These are phyloP conservation scores for Drosophila subquinaria DNA, from an alignment of 2,888 invertebrate genomes.

Conservation along the genomic window DNA sequence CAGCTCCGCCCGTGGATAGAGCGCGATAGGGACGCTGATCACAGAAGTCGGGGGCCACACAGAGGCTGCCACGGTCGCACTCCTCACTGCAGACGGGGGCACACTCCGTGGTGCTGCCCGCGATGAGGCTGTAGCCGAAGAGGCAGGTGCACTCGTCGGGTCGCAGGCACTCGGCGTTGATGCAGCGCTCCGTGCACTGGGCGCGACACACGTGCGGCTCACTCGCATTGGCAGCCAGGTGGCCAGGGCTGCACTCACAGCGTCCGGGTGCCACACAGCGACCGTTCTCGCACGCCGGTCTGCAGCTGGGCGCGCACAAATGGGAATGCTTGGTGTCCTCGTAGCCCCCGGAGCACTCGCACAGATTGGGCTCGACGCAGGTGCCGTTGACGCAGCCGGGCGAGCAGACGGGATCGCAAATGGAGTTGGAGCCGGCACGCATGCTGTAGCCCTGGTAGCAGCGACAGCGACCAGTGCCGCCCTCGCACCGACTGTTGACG, in stretches of 20 bases:
- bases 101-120: constrained; percentile 79
- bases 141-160: constrained; percentile 87
- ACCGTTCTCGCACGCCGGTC: constrained; percentile 84
- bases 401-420: constrained; percentile 83
- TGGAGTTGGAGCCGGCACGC: constrained; percentile 70
- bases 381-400: constrained; percentile 85
- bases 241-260: constrained; percentile 86
- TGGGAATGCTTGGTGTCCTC: constrained; percentile 80
- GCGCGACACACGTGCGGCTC: constrained; percentile 77
- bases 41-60: constrained; percentile 85
- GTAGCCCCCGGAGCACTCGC: constrained; percentile 80
- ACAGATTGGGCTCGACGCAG: constrained; percentile 85
- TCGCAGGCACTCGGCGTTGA: constrained; percentile 86
- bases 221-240: constrained; percentile 72
- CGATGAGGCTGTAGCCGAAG: constrained; percentile 82
- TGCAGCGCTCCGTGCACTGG: constrained; percentile 75
- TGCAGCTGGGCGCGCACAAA: constrained; percentile 79
- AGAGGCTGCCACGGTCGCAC: constrained; percentile 80
- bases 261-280: constrained; percentile 85
- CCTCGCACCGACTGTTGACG: constrained; percentile 86
- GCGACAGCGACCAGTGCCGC: constrained; percentile 86
- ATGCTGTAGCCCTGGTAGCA: constrained; percentile 86
- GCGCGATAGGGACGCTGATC: constrained; percentile 60
- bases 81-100: constrained; percentile 76
- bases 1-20: constrained; percentile 28